A percentile compares a stretch with the other conserved stretches of the same genome.
Evolutionary conservation across 1,140 invertebrate species (phyloP).

Genomic region (Hermatobates lingyangjiaoensis): DNA sequence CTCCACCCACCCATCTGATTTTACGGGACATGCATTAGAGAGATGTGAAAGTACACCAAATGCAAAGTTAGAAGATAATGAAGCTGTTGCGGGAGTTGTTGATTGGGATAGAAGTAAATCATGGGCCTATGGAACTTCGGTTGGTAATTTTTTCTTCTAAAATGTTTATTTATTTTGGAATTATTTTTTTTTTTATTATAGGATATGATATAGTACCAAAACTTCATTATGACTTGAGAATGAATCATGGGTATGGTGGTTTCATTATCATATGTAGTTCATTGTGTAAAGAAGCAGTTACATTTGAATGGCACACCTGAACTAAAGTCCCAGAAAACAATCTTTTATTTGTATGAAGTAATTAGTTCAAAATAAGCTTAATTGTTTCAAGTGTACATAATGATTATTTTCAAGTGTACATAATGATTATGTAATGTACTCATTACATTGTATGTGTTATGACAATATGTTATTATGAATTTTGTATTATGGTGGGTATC

Average conservation of each 20-base stretch:
- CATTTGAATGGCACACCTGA: too few relatives aligned
- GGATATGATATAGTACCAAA: too few relatives aligned
- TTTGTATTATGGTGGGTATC: conserved; percentile 25
- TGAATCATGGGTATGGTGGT: too few relatives aligned
- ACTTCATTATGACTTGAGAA: too few relatives aligned
- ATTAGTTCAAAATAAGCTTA: too few relatives aligned
- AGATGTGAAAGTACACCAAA: conserved; percentile 27
- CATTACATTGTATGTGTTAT: background rate
- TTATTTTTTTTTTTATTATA: too few relatives aligned
- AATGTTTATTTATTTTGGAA: too few relatives aligned
- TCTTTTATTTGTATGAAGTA: too few relatives aligned
- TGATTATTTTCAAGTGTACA: background rate
- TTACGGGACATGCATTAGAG: conserved; percentile 19
- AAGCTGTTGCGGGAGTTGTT: conserved; percentile 36
- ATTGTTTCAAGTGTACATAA: background rate
- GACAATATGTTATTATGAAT: too few relatives aligned
- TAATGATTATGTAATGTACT: background rate
- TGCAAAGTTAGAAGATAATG: conserved; percentile 3
- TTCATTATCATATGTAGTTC: too few relatives aligned
- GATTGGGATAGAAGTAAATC: conserved; percentile 31
- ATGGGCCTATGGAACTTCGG: conserved; percentile 10
- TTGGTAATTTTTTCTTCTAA: background rate
- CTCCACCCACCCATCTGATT: conserved; percentile 11
- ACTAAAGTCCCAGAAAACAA: too few relatives aligned
- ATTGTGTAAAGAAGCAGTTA: too few relatives aligned